These are phyloP conservation scores for Musca vetustissima DNA, from an alignment of 1,140 invertebrate species.

Conservation along the genomic window DNA sequence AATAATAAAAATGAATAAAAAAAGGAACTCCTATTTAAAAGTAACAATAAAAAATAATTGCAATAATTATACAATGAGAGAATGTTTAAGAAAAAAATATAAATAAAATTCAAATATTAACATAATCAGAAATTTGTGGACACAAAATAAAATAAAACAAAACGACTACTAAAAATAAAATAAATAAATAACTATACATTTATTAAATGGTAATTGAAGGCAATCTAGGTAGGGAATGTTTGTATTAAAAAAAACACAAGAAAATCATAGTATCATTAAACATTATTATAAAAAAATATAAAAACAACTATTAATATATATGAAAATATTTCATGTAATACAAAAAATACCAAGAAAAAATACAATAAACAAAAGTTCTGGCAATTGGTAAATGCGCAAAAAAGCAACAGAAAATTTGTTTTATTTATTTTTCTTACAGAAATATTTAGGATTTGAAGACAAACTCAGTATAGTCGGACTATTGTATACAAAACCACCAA, in stretches of 20 bases:
- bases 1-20: not conserved
- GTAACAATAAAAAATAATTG: not conserved
- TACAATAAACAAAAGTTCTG: too few species aligned
- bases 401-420: too few species aligned
- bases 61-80: conserved; percentile 1
- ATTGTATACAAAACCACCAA: too few species aligned
- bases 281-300: not conserved
- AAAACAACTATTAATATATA: not conserved
- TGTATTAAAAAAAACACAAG: conserved; percentile 15
- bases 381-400: too few species aligned
- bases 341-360: too few species aligned
- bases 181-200: too few species aligned
- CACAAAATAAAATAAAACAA: conserved; percentile 8
- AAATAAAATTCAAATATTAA: conserved; percentile 9
- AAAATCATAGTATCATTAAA: conserved; percentile 6
- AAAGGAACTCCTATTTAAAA: not conserved
- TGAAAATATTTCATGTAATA: too few species aligned
- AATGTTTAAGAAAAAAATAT: not conserved
- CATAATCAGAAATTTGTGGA: conserved; percentile 16
- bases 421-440: too few species aligned
- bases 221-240: conserved; percentile 52
- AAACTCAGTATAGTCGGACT: too few species aligned
- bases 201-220: conserved; percentile 42
- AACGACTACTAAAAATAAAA: conserved; percentile 3
- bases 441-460: too few species aligned